phyloP scores from a whole-genome alignment of 2,113 vertebrate species.

The Cyphomyrus discorhynchus region DNA sequence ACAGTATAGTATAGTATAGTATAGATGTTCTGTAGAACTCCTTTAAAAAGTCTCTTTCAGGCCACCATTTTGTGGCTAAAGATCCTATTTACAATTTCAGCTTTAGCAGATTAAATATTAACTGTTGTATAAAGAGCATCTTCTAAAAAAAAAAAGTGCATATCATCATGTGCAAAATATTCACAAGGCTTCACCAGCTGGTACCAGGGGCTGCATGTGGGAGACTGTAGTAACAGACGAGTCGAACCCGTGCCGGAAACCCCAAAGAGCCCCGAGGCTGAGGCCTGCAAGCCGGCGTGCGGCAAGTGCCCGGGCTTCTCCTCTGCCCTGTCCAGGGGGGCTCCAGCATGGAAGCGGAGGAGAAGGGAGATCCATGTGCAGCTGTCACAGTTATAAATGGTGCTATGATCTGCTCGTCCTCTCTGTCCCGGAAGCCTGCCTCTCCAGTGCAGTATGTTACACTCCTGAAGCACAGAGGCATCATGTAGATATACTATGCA shows the following conservation, averaged over 20 bases:
- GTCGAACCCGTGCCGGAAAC: not conserved
- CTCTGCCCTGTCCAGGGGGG: not conserved
- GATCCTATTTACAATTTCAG: not conserved
- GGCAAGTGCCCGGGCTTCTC: not conserved
- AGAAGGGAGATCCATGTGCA: slow-evolving; percentile 4
- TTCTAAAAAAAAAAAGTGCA: not conserved
- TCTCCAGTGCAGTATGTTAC: not conserved
- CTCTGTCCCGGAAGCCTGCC: not conserved
- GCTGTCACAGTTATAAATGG: slow-evolving; percentile 22
- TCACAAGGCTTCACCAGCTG: not conserved
- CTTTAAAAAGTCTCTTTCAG: not conserved
- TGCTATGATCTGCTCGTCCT: not conserved
- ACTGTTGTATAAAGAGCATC: not conserved
- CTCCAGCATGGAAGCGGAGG: not conserved
- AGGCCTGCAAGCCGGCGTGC: not conserved
- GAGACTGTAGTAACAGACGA: not conserved
- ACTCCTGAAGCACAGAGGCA: not conserved
- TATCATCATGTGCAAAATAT: not conserved
- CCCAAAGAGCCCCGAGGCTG: not conserved
- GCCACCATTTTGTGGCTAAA: not conserved
- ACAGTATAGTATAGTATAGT: not conserved
- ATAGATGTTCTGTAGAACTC: not conserved
- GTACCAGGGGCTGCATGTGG: not conserved
- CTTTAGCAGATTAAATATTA: not conserved
- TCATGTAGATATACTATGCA: not conserved